Conservation (phyloP, 2,888 invertebrate genomes). For the Phaedon cochleariae region DNA sequence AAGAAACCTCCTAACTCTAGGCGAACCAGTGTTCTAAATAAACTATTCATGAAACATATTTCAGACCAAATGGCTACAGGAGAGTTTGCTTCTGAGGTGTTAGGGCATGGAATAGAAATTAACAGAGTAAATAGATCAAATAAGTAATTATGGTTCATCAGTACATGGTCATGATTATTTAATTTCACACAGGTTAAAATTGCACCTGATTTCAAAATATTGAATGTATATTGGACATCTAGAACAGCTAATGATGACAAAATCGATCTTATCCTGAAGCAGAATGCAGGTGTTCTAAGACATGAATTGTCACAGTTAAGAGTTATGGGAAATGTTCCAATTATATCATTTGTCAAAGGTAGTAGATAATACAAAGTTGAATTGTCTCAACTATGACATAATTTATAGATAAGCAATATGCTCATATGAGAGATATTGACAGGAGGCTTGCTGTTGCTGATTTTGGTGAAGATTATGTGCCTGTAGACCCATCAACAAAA, state of each 20-base stretch:
- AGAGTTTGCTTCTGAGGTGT: conserved; percentile 67
- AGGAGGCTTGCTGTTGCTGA: conserved; percentile 69
- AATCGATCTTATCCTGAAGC: conserved; percentile 66
- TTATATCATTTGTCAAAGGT: conserved; percentile 77
- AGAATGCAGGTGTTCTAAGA: conserved; percentile 68
- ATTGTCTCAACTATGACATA: conserved; percentile 1
- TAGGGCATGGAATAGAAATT: conserved; percentile 76
- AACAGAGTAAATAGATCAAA: conserved; percentile 65
- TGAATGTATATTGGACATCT: conserved; percentile 79
- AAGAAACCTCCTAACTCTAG: conserved; percentile 67
- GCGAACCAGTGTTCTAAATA: conserved; percentile 75
- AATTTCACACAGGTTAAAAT: conserved; percentile 67
- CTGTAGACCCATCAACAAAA: conserved; percentile 60
- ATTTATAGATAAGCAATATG: conserved; percentile 67
- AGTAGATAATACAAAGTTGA: conserved; percentile 9
- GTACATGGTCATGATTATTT: neutral
- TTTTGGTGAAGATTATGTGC: conserved; percentile 73
- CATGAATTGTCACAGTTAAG: conserved; percentile 78
- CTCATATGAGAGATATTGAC: conserved; percentile 69
- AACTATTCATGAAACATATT: conserved; percentile 82
- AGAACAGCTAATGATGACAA: conserved; percentile 63
- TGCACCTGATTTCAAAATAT: conserved; percentile 69
- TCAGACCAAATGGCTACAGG: conserved; percentile 82
- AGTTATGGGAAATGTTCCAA: conserved; percentile 80
- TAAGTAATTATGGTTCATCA: neutral